Conservation (phyloP, 2,113 vertebrate genomes). For the Mandrillus leucophaeus region DNA sequence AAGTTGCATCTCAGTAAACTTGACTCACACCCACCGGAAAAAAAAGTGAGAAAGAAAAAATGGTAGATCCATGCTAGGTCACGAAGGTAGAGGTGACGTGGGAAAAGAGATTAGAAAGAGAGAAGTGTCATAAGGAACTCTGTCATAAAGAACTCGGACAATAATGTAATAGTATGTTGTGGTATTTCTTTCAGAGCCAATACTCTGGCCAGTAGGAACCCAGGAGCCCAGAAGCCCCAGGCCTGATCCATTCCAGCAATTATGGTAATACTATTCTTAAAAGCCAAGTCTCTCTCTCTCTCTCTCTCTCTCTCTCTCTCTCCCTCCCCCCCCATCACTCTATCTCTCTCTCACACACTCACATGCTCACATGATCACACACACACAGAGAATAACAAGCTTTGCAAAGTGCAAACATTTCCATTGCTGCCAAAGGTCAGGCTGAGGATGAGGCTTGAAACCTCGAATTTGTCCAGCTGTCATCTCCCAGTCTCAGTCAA, state of each 20-base stretch:
- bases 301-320: neutral
- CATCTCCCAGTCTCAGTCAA: slow-evolving; percentile 77
- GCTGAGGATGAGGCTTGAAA: slow-evolving; percentile 72
- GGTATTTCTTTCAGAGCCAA: neutral
- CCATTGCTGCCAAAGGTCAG: slow-evolving; percentile 75
- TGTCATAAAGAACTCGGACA: neutral
- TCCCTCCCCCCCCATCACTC: neutral
- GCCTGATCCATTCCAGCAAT: neutral
- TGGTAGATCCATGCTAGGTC: neutral
- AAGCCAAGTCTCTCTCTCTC: neutral
- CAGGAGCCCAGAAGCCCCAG: neutral
- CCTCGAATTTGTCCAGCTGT: slow-evolving; percentile 82
- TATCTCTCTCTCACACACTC: neutral
- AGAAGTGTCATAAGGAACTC: neutral
- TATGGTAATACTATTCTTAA: neutral
- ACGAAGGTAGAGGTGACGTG: neutral
- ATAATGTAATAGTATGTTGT: neutral
- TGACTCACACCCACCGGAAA: rapidly evolving
- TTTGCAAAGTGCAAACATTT: slow-evolving; percentile 74
- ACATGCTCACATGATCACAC: neutral
- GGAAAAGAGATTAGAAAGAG: neutral
- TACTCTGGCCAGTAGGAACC: neutral
- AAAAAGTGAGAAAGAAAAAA: neutral
- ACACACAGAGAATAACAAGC: slow-evolving; percentile 53
- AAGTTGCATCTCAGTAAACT: neutral